These are phyloP conservation scores for Trachythela sp. DNA, from an alignment of 64 coral and sea anemone species.

Conservation along the genomic window DNA sequence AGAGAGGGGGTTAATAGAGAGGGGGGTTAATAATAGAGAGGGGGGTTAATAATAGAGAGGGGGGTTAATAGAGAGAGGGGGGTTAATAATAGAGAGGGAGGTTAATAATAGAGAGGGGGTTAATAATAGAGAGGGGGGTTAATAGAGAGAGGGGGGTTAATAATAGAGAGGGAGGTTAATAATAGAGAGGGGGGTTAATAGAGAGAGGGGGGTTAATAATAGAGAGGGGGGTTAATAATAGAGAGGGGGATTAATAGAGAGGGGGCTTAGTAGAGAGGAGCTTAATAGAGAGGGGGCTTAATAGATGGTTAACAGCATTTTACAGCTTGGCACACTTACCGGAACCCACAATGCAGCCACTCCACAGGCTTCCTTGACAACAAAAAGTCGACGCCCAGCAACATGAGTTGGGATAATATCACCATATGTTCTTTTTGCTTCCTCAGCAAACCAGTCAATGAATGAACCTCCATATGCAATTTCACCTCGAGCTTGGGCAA, in stretches of 20 bases:
- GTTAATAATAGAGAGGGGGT: background rate
- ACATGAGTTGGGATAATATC: conserved; percentile 31
- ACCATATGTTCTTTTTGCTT: conserved; percentile 34
- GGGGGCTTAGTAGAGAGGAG: too few relatives aligned
- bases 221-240: background rate
- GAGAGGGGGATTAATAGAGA: background rate
- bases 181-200: too few relatives aligned
- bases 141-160: too few relatives aligned
- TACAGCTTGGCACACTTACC: background rate
- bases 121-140: background rate
- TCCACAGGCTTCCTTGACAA: conserved; percentile 9
- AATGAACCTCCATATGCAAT: background rate
- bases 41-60: too few relatives aligned
- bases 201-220: background rate
- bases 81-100: background rate
- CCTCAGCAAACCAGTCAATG: conserved; percentile 31
- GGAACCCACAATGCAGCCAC: background rate
- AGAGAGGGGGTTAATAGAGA: too few relatives aligned
- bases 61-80: too few relatives aligned
- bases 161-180: too few relatives aligned
- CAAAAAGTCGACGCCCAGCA: background rate
- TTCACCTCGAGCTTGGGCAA: conserved; percentile 22
- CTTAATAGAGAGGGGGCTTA: background rate
- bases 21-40: too few relatives aligned
- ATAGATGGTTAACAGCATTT: too few relatives aligned